These are phyloP conservation scores for Notarius lentiginosus DNA, from an alignment of 2,113 vertebrate genomes.

Conservation along the genomic window DNA sequence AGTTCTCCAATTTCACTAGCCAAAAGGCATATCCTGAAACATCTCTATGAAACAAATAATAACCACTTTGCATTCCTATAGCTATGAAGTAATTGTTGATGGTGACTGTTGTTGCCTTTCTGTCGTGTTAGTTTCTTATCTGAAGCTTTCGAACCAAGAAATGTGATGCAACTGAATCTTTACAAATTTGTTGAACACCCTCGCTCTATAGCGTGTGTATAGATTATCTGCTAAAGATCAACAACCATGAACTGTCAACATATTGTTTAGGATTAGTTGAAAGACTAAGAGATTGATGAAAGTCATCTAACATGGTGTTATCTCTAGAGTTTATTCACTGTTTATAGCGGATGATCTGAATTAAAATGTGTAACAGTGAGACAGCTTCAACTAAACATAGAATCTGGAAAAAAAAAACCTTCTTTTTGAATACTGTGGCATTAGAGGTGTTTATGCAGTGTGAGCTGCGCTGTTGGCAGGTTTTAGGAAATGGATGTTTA, in stretches of 20 bases:
- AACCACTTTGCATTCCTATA: neutral
- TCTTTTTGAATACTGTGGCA: neutral
- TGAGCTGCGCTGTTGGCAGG: neutral
- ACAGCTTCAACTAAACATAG: neutral
- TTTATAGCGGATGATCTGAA: no score
- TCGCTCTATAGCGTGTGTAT: neutral
- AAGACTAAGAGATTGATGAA: neutral
- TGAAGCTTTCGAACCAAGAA: neutral
- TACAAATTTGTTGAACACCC: neutral
- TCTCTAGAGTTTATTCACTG: neutral
- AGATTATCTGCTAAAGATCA: neutral
- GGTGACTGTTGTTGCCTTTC: neutral
- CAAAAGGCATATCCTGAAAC: neutral
- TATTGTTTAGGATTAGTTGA: neutral
- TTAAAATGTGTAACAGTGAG: neutral
- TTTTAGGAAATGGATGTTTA: slow-evolving; percentile 7
- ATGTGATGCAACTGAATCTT: neutral
- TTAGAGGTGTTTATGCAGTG: neutral
- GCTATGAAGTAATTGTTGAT: neutral
- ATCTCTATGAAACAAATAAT: no score
- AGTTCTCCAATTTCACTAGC: neutral
- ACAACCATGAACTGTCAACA: neutral
- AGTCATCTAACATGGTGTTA: neutral
- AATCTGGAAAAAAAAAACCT: neutral
- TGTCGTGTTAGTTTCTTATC: neutral